These are phyloP conservation scores for Colius striatus DNA, from an alignment of 2,113 vertebrate genomes.

Conservation along the genomic window DNA sequence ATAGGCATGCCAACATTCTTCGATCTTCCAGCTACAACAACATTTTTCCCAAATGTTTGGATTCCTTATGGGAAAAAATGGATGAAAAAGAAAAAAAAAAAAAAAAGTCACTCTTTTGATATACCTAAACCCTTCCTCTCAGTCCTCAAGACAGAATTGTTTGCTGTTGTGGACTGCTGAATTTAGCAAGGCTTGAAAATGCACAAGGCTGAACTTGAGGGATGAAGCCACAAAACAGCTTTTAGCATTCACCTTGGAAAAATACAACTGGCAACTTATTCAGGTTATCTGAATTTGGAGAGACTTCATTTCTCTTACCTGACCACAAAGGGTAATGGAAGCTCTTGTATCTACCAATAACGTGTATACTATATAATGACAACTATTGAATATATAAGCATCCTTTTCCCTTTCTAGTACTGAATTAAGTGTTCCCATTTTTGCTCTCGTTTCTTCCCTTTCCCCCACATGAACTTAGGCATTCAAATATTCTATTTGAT, in stretches of 20 bases:
- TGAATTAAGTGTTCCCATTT: neutral
- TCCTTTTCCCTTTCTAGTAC: neutral
- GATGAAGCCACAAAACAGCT: neutral
- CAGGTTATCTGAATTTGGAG: neutral
- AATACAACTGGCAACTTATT: neutral
- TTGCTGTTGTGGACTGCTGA: neutral
- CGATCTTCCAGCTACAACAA: slow-evolving; percentile 90
- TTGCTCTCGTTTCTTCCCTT: neutral
- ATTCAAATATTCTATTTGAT: neutral
- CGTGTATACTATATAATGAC: neutral
- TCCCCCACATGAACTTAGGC: accelerated
- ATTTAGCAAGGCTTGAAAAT: neutral
- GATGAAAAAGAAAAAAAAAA: neutral
- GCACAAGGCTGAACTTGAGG: neutral
- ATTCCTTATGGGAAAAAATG: slow-evolving; percentile 78
- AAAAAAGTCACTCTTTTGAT: neutral
- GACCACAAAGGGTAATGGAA: neutral
- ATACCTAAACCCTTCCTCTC: neutral
- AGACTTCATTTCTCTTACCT: neutral
- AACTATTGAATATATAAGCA: neutral
- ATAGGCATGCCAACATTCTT: slow-evolving; percentile 96
- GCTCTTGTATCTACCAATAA: neutral
- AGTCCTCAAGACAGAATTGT: neutral
- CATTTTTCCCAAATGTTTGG: slow-evolving; percentile 90
- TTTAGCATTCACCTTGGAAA: neutral